Conservation (phyloP, 2,113 vertebrate genomes). For the Neotragus moschatus region DNA sequence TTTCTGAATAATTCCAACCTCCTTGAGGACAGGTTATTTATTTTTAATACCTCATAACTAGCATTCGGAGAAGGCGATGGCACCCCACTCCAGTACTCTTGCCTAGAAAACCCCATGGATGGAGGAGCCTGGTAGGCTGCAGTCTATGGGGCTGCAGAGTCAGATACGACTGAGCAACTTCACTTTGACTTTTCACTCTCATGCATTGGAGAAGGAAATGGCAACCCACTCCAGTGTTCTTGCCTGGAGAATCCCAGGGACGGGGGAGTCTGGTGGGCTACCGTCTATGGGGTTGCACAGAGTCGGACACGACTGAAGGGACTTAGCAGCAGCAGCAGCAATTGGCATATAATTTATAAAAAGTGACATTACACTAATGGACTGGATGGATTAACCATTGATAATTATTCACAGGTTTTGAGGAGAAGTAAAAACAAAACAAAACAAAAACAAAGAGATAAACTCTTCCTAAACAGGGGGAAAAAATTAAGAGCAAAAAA, state of each 20-base stretch:
- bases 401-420: background rate
- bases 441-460: background rate
- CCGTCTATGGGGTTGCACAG: too few relatives aligned
- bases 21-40: background rate
- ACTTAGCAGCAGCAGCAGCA: background rate
- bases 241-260: too few relatives aligned
- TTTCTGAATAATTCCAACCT: background rate
- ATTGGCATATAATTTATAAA: background rate
- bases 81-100: too few relatives aligned
- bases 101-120: too few relatives aligned
- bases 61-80: background rate
- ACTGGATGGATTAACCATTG: background rate
- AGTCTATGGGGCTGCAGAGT: too few relatives aligned
- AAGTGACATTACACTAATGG: background rate
- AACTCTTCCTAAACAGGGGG: background rate
- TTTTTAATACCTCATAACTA: background rate
- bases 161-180: too few relatives aligned
- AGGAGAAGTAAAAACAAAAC: background rate
- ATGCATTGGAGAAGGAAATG: too few relatives aligned
- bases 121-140: too few relatives aligned
- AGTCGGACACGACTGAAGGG: accelerated
- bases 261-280: too few relatives aligned
- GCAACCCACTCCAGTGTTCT: too few relatives aligned
- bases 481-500: background rate
- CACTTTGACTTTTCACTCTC: too few relatives aligned